Conservation (phyloP, 1,140 invertebrate genomes). For the Phymorhynchus buccinoides region DNA sequence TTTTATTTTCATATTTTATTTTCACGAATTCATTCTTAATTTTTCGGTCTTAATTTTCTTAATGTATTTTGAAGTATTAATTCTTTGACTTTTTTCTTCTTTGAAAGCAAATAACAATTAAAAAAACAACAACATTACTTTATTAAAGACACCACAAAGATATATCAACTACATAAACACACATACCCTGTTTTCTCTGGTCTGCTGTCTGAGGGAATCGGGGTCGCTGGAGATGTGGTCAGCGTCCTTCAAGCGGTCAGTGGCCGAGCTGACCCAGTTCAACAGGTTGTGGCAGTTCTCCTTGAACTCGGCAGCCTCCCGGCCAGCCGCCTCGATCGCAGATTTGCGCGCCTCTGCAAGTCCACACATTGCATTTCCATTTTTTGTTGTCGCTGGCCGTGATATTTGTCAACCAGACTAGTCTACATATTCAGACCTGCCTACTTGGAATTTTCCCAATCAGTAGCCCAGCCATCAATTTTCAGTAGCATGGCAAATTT, state of each 20-base stretch:
- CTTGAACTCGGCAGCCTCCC: constrained; percentile 84
- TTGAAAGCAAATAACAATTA: too few relatives aligned
- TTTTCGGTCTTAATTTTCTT: background rate
- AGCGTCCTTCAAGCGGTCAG: constrained; percentile 81
- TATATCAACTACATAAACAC: background rate
- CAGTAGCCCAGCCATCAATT: too few relatives aligned
- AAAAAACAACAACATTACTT: too few relatives aligned
- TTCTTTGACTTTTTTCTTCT: background rate
- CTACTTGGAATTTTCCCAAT: too few relatives aligned
- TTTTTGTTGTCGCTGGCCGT: too few relatives aligned
- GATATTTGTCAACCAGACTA: too few relatives aligned
- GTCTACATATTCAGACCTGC: too few relatives aligned
- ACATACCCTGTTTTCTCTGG: constrained; percentile 84
- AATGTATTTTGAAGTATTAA: background rate
- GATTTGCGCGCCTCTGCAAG: constrained; percentile 78
- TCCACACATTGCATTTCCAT: too few relatives aligned
- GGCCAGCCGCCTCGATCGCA: constrained; percentile 90
- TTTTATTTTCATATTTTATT: too few relatives aligned
- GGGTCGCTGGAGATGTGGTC: constrained; percentile 87
- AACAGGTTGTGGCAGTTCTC: constrained; percentile 88
- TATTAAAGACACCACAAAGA: background rate
- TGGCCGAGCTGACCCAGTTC: constrained; percentile 87
- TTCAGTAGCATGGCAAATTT: too few relatives aligned
- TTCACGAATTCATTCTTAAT: background rate
- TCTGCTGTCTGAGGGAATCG: constrained; percentile 87